These are phyloP conservation scores for Philonicus albiceps DNA, from an alignment of 2,888 invertebrate genomes.

Conservation along the genomic window DNA sequence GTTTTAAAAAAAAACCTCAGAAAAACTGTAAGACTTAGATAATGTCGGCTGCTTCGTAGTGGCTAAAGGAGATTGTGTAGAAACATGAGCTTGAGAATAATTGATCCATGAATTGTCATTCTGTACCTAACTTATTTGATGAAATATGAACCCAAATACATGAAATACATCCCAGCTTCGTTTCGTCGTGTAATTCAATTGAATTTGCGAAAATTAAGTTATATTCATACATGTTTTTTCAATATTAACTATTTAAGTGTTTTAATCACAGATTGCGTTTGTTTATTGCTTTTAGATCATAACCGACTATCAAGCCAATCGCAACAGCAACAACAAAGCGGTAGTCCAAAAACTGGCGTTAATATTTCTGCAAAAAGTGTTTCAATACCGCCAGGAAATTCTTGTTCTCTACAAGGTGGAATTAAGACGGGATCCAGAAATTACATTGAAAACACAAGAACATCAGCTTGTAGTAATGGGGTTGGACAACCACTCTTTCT, in stretches of 20 bases:
- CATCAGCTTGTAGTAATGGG: conserved; percentile 10
- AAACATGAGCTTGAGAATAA: too few species aligned
- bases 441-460: conserved; percentile 9
- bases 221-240: too few species aligned
- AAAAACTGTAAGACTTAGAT: not conserved
- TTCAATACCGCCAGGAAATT: not conserved
- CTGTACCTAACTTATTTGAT: not conserved
- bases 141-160: not conserved
- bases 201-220: not conserved
- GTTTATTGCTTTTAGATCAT: conserved; percentile 50
- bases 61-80: too few species aligned
- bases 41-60: too few species aligned
- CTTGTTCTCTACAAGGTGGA: conserved; percentile 10
- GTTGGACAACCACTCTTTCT: conserved; percentile 11
- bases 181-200: not conserved
- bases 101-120: not conserved
- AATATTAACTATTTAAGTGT: too few species aligned
- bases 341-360: conserved; percentile 42
- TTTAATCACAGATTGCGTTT: too few species aligned
- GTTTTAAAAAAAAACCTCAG: too few species aligned
- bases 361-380: conserved; percentile 4
- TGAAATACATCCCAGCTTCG: not conserved
- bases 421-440: conserved; percentile 36
- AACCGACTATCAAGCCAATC: conserved; percentile 52
- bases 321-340: conserved; percentile 47